phyloP scores from a whole-genome alignment of 2,888 invertebrate genomes.

The Leptinotarsa haldemani region DNA sequence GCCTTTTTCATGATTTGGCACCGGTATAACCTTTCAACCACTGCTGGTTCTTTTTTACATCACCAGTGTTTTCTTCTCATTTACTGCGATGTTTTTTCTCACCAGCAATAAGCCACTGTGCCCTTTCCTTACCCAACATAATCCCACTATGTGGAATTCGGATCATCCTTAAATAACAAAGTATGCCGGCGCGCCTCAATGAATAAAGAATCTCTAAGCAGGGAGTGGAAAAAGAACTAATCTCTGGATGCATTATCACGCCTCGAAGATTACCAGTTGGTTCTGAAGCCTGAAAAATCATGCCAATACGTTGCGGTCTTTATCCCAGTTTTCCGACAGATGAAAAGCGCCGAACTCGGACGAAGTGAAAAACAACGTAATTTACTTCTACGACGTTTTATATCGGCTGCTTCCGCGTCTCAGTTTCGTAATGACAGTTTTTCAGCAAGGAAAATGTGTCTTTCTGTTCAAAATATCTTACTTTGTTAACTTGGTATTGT shows the following conservation, averaged over 20 bases:
- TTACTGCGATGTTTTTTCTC: no score
- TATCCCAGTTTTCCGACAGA: not conserved
- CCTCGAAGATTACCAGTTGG: conserved; percentile 7
- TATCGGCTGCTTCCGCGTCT: not conserved
- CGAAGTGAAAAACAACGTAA: not conserved
- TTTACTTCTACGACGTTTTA: not conserved
- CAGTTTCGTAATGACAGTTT: not conserved
- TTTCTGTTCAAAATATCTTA: no score
- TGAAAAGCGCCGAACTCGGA: not conserved
- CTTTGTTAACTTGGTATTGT: no score
- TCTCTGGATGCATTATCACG: conserved; percentile 1
- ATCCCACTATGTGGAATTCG: no score
- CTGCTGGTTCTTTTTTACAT: no score
- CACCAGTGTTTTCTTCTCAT: no score
- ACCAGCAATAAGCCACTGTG: no score
- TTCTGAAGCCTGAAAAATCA: conserved; percentile 11
- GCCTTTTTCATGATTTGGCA: no score
- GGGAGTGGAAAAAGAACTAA: conserved; percentile 7
- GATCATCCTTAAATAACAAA: no score
- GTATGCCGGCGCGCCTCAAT: not conserved
- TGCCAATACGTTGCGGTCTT: not conserved
- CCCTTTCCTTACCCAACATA: no score
- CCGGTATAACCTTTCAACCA: no score
- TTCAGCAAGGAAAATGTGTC: not conserved
- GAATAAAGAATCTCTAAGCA: not conserved